Evolutionary conservation across 2,113 vertebrate species (phyloP).

Genomic region (Crotalus viridis): DNA sequence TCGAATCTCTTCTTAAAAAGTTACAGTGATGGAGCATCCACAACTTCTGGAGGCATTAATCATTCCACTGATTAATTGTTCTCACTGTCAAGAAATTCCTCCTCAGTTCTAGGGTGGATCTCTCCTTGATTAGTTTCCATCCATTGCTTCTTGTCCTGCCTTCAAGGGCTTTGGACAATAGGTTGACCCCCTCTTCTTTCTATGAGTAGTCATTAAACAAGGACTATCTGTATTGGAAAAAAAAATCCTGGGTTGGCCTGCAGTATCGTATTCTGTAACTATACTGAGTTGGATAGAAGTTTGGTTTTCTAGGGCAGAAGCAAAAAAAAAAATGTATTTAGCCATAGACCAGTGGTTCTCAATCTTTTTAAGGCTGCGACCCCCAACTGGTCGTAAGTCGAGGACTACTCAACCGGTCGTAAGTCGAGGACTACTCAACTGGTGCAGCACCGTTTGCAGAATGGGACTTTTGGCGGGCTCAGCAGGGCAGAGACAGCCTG

Average conservation of each 20-base stretch:
- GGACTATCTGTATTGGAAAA: background rate
- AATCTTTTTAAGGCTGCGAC: no score
- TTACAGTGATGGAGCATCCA: background rate
- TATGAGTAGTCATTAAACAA: background rate
- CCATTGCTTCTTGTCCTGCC: background rate
- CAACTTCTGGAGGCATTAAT: background rate
- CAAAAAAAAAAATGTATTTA: background rate
- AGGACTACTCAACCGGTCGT: no score
- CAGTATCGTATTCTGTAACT: background rate
- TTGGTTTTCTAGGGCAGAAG: background rate
- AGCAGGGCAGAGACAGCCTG: no score
- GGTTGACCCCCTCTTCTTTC: background rate
- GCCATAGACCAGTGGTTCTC: background rate
- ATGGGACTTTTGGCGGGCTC: no score
- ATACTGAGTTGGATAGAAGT: background rate
- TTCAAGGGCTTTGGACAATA: background rate
- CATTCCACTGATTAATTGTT: background rate
- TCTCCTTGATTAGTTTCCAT: background rate
- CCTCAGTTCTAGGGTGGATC: background rate
- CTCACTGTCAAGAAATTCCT: background rate
- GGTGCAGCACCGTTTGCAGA: no score
- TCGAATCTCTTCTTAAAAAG: background rate
- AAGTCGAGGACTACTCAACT: no score
- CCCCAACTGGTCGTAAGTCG: no score
- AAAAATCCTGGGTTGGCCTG: background rate